A percentile compares a stretch with the other conserved stretches of the same genome.
Evolutionary conservation across 2,888 invertebrate genomes (phyloP).

Genomic region (Melanchra persicariae): DNA sequence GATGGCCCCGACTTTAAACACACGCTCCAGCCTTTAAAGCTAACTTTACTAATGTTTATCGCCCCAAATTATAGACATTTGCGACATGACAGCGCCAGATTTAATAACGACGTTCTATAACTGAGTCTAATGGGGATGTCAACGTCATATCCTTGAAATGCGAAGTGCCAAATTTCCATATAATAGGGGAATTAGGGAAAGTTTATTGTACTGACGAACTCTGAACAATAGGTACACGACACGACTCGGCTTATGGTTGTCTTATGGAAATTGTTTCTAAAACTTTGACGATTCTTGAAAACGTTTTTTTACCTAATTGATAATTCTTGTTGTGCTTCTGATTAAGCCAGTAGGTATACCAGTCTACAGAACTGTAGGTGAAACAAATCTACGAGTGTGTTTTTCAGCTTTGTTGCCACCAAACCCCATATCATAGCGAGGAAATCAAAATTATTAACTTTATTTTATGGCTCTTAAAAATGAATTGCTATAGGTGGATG

Average conservation of each 20-base stretch:
- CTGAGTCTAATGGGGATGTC: slow-evolving; percentile 57
- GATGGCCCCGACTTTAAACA: slow-evolving; percentile 72
- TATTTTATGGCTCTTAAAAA: background rate
- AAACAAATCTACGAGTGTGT: background rate
- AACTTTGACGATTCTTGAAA: slow-evolving; percentile 15
- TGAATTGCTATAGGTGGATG: background rate
- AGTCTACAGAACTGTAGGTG: no score
- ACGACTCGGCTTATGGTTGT: slow-evolving; percentile 23
- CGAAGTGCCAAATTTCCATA: slow-evolving; percentile 47
- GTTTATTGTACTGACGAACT: slow-evolving; percentile 37
- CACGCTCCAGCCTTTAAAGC: slow-evolving; percentile 64
- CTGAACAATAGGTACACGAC: slow-evolving; percentile 13
- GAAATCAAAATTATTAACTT: background rate
- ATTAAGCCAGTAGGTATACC: background rate
- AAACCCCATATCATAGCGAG: no score
- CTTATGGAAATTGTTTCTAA: slow-evolving; percentile 8
- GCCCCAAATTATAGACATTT: slow-evolving; percentile 61
- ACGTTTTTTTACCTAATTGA: background rate
- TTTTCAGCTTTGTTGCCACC: background rate
- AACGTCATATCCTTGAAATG: slow-evolving; percentile 56
- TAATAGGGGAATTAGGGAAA: slow-evolving; percentile 52
- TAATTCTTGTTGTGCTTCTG: background rate
- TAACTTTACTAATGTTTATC: slow-evolving; percentile 47
- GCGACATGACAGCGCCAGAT: slow-evolving; percentile 51
- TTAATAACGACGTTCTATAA: slow-evolving; percentile 59